Evolutionary conservation across 2,888 invertebrate species (phyloP).

Genomic region (Aphelenchoides bicaudatus): DNA sequence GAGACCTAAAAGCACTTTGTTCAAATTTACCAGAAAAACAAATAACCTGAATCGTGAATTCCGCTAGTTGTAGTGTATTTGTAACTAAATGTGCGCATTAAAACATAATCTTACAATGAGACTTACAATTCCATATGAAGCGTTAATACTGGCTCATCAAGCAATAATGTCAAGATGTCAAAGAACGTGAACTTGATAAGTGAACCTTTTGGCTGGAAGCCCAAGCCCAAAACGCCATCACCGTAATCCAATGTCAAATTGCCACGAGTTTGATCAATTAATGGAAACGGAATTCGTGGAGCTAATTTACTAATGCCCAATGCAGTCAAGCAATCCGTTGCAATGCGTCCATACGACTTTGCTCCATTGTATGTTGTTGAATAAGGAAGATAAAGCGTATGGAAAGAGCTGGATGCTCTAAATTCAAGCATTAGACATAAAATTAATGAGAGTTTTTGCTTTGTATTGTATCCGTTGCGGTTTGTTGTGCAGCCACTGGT

Average conservation of each 20-base stretch:
- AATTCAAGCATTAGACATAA: neutral
- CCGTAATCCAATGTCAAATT: neutral
- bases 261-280: neutral
- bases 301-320: neutral
- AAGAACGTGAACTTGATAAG: neutral
- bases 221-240: neutral
- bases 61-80: neutral
- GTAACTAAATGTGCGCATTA: neutral
- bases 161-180: neutral
- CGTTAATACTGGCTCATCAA: neutral
- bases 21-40: no score
- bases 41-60: neutral
- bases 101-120: neutral
- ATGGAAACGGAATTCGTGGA: constrained; percentile 1
- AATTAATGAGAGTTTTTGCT: neutral
- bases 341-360: neutral
- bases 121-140: constrained; percentile 2
- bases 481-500: neutral
- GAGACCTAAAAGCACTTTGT: no score
- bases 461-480: neutral
- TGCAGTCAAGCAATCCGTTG: neutral
- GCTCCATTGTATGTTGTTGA: neutral
- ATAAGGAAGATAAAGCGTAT: neutral
- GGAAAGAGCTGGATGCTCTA: neutral
- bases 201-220: neutral